A percentile compares a stretch with the other conserved stretches of the same genome.
These are phyloP conservation scores for Sycophaga agraensis DNA, from an alignment of 1,140 invertebrate genomes.

Conservation along the genomic window DNA sequence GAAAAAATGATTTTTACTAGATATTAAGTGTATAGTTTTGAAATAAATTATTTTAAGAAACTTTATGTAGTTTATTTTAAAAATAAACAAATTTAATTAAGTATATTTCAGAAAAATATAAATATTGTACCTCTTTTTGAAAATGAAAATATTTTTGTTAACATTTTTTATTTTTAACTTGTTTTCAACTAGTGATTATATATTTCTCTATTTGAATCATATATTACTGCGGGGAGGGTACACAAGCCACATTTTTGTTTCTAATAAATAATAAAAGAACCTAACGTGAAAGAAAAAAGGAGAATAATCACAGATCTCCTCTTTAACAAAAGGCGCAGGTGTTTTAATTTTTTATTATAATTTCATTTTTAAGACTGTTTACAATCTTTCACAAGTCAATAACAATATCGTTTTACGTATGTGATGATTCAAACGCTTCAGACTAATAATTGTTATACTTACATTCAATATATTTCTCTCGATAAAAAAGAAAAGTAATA, in stretches of 20 bases:
- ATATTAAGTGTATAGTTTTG: no score
- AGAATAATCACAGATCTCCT: slow-evolving; percentile 12
- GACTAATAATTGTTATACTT: slow-evolving; percentile 46
- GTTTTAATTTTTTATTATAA: slow-evolving; percentile 18
- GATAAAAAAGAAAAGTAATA: slow-evolving; percentile 23
- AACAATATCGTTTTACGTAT: slow-evolving; percentile 33
- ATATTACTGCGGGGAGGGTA: slow-evolving; percentile 54
- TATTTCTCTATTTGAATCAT: no score
- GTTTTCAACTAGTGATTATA: no score
- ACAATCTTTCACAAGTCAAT: slow-evolving; percentile 29
- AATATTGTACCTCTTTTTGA: no score
- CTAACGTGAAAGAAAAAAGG: slow-evolving; percentile 36
- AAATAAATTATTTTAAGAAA: no score
- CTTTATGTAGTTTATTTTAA: no score
- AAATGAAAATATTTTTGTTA: no score
- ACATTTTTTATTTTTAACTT: no score
- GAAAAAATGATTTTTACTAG: no score
- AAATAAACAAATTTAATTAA: no score
- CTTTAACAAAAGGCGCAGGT: slow-evolving; percentile 26
- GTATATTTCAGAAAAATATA: no score
- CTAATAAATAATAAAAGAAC: slow-evolving; percentile 22
- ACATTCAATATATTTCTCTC: slow-evolving; percentile 32
- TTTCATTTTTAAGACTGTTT: slow-evolving; percentile 14
- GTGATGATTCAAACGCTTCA: slow-evolving; percentile 46
- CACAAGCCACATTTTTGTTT: slow-evolving; percentile 42